Evolutionary conservation across 2,888 invertebrate genomes (phyloP).

Genomic region (Belgica antarctica): DNA sequence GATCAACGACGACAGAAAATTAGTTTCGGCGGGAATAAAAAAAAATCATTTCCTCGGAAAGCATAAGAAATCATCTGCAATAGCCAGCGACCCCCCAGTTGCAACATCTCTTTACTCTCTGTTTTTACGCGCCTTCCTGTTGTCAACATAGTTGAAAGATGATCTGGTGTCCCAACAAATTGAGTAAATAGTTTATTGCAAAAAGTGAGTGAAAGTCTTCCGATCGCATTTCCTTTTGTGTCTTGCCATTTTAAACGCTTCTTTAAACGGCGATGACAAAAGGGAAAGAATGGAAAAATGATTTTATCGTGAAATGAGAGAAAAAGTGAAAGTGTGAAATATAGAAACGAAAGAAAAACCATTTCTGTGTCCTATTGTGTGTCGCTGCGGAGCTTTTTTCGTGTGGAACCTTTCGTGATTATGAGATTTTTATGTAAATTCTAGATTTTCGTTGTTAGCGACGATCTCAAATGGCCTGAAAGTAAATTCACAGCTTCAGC

Average conservation of each 20-base stretch:
- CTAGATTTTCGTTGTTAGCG: neutral
- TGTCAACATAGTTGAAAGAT: neutral
- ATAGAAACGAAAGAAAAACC: neutral
- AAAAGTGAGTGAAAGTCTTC: too few relatives aligned
- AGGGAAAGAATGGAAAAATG: neutral
- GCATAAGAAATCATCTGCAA: neutral
- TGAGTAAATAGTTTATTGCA: neutral
- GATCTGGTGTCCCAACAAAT: neutral
- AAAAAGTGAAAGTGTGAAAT: constrained; percentile 11
- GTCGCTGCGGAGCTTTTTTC: neutral
- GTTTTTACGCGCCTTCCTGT: too few relatives aligned
- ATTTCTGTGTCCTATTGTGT: neutral
- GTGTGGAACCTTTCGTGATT: neutral
- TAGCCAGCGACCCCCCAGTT: neutral
- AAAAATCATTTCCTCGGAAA: too few relatives aligned
- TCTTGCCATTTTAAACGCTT: neutral
- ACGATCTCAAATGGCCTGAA: neutral
- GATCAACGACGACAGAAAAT: neutral
- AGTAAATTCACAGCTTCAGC: too few relatives aligned
- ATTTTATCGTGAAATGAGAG: neutral
- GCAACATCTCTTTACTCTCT: neutral
- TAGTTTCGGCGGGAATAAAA: neutral
- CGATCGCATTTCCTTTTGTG: too few relatives aligned
- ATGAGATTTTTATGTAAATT: constrained; percentile 19
- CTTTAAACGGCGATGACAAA: neutral